Base-by-base conservation (phyloP, 2,797 vertebrate genomes). In the Gila robusta region DNA sequence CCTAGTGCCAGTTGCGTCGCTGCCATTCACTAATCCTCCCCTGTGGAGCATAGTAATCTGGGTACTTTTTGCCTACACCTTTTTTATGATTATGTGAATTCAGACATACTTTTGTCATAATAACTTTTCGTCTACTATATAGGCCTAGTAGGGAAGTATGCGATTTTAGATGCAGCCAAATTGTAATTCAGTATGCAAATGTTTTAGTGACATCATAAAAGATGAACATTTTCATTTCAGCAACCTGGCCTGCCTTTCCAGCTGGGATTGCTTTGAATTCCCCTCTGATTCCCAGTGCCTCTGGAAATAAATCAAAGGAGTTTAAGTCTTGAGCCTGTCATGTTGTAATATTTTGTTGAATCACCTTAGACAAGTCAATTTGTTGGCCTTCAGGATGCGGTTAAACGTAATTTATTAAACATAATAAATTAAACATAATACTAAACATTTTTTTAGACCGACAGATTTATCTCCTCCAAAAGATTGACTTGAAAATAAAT, bases 281-380 rank as follows among this genome's bases (percentile, higher is more conserved):
- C 21, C 11, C n/a, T 74, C 26, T 19, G 41, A 74, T 49, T 81
- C 41, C 35, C 11, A 56, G 21, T 17, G 47, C 66, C 56, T 81
- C 39, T 47, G 70, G 49, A 66, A 19, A 54, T 79, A 71, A 87
- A 84, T 87, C 28, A 82, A 71, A 82, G 44, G 26, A 21, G 26
- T 35, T 54, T 70, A 23, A 19, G 35, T 67, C 69, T 44, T 44
- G 49, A 28, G 26, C n/a, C 62, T 39, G 69, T 77, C 1, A 71
- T 84, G 73, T 52, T 82, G 72, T 44, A 74, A 21, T 62, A 69
- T 76, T 35, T 64, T 82, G 70, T 62, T 79, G 39, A 85, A 79
- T 79, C 79, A 79, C 44, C 79, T 62, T 84, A 54, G 52, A 79
- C 59, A 70, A 59, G 56, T 52, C 72, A 69, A 49, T 79, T 86